Conservation (phyloP, 2,113 vertebrate species). For the Archilochus colubris region DNA sequence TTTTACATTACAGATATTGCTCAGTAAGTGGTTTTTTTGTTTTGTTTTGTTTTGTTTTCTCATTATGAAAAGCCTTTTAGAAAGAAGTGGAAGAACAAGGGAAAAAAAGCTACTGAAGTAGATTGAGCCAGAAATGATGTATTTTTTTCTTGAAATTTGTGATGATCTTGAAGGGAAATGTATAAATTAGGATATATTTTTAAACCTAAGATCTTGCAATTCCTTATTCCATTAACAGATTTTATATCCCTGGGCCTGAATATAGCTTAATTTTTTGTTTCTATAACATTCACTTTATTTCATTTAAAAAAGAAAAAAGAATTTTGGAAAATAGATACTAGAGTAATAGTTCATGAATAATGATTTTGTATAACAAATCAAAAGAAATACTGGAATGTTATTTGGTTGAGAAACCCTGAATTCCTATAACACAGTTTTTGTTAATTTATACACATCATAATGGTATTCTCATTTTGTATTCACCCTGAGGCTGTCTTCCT, state of each 20-base stretch:
- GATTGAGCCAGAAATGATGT: neutral
- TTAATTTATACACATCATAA: neutral
- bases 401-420: neutral
- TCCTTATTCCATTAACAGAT: neutral
- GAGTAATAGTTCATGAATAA: neutral
- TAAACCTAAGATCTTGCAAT: neutral
- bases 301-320: neutral
- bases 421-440: neutral
- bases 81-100: neutral
- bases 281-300: neutral
- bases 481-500: neutral
- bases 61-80: neutral
- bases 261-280: neutral
- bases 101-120: neutral
- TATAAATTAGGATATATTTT: neutral
- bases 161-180: neutral
- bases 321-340: neutral
- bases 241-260: neutral
- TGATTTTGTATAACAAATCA: neutral
- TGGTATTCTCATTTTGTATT: neutral
- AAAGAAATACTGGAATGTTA: neutral
- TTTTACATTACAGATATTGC: neutral
- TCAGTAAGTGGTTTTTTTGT: fast-evolving
- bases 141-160: neutral
- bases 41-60: neutral